Evolutionary conservation across 2,888 invertebrate species (phyloP), one percentile per base, ranked within the genome.

Genomic region (Brachycybe producta): DNA sequence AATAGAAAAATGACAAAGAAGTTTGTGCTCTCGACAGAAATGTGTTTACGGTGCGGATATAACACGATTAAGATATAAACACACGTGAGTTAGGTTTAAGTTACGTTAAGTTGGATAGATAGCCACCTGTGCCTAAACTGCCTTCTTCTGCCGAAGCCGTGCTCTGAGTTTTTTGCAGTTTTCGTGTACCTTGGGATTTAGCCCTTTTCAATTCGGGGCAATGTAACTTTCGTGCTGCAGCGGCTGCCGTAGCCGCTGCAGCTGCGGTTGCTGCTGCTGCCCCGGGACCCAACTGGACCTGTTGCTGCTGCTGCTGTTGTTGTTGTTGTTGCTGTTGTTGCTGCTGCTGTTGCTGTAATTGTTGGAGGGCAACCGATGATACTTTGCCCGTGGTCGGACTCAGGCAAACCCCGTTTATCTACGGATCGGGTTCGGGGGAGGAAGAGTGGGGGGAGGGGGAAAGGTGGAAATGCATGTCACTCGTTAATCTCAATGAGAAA

Each of bases 141-240:
- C 53, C 39, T 44, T 53, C 51, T 36, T 53, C 53, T 42, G 49
- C 46, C 47, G 47, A 52, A 41, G 54, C 52, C 49, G 49, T 49
- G 49, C 49, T 52, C 41, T 52, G 46, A 23, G 40, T 49, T 55
- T 53, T 54, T 45, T 55, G 54, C 47, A 56, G 54, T 57, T 65
- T 64, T 57, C 65, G 81, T 78, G 84, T 87, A 84, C 88, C 90
- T 85, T 90, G 90, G 72, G 85, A 85, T 74, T 86, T 84, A 70
- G 85, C 84, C 70, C 86, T 82, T 69, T 83, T 81, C 70, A 83
- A 78, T 62, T 79, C 79, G 49, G 66, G 65, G 50, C 61, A 62
- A 70, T 58, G 59, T 40, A 60, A 60, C 48, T 56, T 57, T 69
- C 62, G 73, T 61, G 64, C 62, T 61, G 69, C 65, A 57, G 53